Percentiles rank a stretch among this genome's conserved stretches.
These are phyloP conservation scores for Nymphalis c-album DNA, from an alignment of 2,888 invertebrate species.

Conservation along the genomic window DNA sequence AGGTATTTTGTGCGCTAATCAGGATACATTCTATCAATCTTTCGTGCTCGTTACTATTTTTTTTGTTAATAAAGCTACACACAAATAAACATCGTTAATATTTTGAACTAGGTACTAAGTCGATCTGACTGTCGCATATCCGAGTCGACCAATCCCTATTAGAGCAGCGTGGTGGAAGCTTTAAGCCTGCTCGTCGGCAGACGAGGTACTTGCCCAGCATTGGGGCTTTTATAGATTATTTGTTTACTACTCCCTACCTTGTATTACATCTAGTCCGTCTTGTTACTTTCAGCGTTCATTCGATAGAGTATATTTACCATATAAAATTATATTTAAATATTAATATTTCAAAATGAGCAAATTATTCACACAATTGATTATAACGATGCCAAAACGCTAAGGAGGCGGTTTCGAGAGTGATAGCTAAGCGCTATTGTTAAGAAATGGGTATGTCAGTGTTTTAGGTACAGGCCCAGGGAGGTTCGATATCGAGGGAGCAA, in stretches of 20 bases:
- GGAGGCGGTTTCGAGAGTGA: slow-evolving; percentile 12
- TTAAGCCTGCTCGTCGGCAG: too few relatives aligned
- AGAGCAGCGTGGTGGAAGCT: too few relatives aligned
- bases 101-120: too few relatives aligned
- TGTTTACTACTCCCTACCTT: too few relatives aligned
- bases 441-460: slow-evolving; percentile 15
- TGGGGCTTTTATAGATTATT: too few relatives aligned
- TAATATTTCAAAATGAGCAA: too few relatives aligned
- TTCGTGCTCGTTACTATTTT: not conserved
- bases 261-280: too few relatives aligned
- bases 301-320: not conserved
- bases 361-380: not conserved
- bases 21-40: slow-evolving; percentile 16
- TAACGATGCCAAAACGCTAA: not conserved
- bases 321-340: not conserved
- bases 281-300: too few relatives aligned
- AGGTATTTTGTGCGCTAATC: slow-evolving; percentile 9
- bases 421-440: slow-evolving; percentile 11
- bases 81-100: too few relatives aligned
- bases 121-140: too few relatives aligned
- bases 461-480: slow-evolving; percentile 10
- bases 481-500: slow-evolving; percentile 23
- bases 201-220: too few relatives aligned
- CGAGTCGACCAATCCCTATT: too few relatives aligned
- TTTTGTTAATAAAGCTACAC: not conserved